These are phyloP conservation scores for Drosophila sulfurigaster DNA, from an alignment of 1,140 invertebrate species.

Conservation along the genomic window DNA sequence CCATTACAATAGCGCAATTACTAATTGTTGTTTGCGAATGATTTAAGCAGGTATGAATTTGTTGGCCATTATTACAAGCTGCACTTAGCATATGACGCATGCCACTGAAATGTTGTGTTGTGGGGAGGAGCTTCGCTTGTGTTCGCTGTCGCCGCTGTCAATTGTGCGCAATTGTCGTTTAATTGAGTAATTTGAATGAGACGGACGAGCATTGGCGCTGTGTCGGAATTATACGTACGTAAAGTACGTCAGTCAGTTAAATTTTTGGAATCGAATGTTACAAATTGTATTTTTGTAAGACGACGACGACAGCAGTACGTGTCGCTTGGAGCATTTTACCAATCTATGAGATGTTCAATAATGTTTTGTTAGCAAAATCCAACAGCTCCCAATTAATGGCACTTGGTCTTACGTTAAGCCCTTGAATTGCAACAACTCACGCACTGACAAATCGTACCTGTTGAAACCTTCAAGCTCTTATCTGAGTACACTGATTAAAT, in stretches of 20 bases:
- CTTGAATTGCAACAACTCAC: constrained; percentile 25
- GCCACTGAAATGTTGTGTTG: constrained; percentile 25
- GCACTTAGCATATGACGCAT: constrained; percentile 49
- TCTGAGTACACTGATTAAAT: constrained; percentile 65
- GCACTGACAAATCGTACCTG: constrained; percentile 53
- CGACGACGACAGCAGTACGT: constrained; percentile 27
- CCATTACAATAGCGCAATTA: constrained; percentile 26
- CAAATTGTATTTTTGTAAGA: constrained; percentile 28
- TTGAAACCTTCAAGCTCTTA: constrained; percentile 69
- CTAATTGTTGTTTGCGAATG: constrained; percentile 16
- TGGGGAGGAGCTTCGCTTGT: constrained; percentile 30
- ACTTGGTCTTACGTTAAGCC: constrained; percentile 35
- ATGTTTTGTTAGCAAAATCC: not conserved
- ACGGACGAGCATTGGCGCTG: constrained; percentile 33
- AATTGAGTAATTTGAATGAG: constrained; percentile 68
- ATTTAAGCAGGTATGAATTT: constrained; percentile 22
- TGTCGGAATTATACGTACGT: constrained; percentile 15
- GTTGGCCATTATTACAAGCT: constrained; percentile 29
- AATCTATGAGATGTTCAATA: constrained; percentile 12
- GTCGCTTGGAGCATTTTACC: constrained; percentile 22
- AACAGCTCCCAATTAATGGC: constrained; percentile 17
- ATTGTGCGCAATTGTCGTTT: constrained; percentile 69
- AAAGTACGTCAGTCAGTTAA: constrained; percentile 29
- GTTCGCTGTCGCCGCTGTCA: constrained; percentile 43
- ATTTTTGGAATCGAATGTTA: constrained; percentile 54